These are phyloP conservation scores for Datnioides undecimradiatus DNA, from an alignment of 2,113 vertebrate genomes.

Conservation along the genomic window DNA sequence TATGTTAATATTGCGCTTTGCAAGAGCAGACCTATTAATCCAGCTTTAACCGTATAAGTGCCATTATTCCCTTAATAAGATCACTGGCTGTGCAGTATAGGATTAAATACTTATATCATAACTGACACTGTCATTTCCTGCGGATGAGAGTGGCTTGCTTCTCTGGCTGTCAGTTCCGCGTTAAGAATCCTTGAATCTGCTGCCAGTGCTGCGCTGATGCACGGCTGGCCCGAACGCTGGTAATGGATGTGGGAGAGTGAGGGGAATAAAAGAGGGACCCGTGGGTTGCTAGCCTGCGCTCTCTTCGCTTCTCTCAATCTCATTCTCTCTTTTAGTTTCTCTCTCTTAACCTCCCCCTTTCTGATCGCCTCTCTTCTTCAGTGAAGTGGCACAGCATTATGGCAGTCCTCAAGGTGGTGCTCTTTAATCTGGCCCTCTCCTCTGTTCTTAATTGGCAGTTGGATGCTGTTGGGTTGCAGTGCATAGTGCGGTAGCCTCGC, in stretches of 20 bases:
- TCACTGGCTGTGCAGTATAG: constrained; percentile 86
- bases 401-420: constrained; percentile 66
- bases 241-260: constrained; percentile 80
- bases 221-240: constrained; percentile 54
- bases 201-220: constrained; percentile 63
- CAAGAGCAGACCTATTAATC: constrained; percentile 86
- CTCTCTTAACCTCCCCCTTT: constrained; percentile 58
- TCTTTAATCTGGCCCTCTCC: constrained; percentile 71
- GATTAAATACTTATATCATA: constrained; percentile 89
- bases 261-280: constrained; percentile 71
- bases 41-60: constrained; percentile 86
- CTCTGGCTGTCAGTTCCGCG: constrained; percentile 81
- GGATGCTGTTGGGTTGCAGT: constrained; percentile 58
- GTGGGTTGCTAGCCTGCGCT: constrained; percentile 62
- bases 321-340: constrained; percentile 50
- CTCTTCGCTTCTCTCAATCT: constrained; percentile 51
- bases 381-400: constrained; percentile 65
- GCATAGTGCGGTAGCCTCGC: constrained; percentile 37
- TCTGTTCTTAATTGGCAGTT: constrained; percentile 73
- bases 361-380: constrained; percentile 61
- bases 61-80: constrained; percentile 89
- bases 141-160: constrained; percentile 76
- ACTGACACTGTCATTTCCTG: constrained; percentile 84
- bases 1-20: constrained; percentile 87
- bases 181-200: constrained; percentile 77